A percentile compares a stretch with the other conserved stretches of the same genome.
Conservation (phyloP, 2,888 invertebrate genomes). For the Argyresthia goedartella region DNA sequence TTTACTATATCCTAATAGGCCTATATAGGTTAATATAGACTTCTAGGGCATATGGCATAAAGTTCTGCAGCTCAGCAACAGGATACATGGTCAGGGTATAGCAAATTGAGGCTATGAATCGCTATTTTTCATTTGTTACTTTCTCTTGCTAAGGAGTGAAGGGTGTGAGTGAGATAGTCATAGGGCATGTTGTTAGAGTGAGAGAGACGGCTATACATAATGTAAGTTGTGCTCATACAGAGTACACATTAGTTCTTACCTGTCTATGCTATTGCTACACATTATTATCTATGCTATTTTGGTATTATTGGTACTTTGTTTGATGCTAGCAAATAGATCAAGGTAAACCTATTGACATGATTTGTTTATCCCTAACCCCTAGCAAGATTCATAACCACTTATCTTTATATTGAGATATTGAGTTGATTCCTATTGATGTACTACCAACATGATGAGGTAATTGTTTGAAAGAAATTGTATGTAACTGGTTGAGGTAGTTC, state of each 20-base stretch:
- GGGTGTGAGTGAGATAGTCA: slow-evolving; percentile 48
- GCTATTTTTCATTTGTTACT: slow-evolving; percentile 67
- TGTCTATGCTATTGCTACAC: slow-evolving; percentile 1
- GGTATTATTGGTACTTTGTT: neutral
- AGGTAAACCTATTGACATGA: neutral
- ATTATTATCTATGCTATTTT: neutral
- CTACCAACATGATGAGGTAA: too few species aligned
- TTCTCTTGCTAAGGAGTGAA: slow-evolving; percentile 66
- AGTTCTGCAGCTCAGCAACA: neutral
- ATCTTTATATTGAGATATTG: too few species aligned
- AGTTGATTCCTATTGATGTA: too few species aligned
- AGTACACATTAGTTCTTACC: too few species aligned
- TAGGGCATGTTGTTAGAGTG: slow-evolving; percentile 18
- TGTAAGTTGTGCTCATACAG: slow-evolving; percentile 20
- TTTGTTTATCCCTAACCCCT: neutral
- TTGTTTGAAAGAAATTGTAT: too few species aligned
- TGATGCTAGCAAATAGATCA: neutral
- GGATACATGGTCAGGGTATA: slow-evolving; percentile 26
- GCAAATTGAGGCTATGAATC: slow-evolving; percentile 46
- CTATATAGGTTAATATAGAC: neutral
- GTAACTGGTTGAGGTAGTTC: too few species aligned
- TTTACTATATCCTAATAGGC: slow-evolving; percentile 25
- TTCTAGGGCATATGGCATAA: neutral
- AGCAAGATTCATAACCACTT: too few species aligned
- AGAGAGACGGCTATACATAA: slow-evolving; percentile 42